Percentiles rank a stretch among this genome's conserved stretches.
Conservation (phyloP, 2,113 vertebrate species). For the Oophaga pumilio region DNA sequence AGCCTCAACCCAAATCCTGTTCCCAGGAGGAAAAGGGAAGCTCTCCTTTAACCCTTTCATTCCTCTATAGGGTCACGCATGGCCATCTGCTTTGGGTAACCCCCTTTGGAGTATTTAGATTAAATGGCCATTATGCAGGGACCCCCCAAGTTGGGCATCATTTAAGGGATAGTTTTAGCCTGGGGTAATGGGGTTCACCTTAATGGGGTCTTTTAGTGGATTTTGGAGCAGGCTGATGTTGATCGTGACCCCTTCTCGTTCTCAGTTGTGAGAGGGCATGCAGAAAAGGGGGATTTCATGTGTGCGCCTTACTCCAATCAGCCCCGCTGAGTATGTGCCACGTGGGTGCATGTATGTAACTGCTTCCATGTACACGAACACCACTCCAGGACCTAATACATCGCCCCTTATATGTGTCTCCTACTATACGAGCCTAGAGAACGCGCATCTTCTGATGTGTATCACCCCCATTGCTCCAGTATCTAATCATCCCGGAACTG, state of each 20-base stretch:
- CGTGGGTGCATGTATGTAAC: background rate
- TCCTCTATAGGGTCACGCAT: background rate
- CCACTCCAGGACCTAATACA: background rate
- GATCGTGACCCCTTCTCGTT: too few species aligned
- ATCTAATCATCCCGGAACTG: background rate
- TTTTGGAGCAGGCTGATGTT: too few species aligned
- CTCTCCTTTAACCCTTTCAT: conserved; percentile 8
- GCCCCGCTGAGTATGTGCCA: background rate
- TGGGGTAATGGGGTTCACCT: too few species aligned
- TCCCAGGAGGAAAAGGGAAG: conserved; percentile 21
- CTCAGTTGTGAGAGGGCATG: too few species aligned
- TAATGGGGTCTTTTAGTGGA: too few species aligned
- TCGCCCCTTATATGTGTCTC: background rate
- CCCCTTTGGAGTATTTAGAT: too few species aligned
- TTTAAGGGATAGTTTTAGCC: too few species aligned
- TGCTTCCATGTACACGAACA: background rate
- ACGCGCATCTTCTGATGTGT: background rate
- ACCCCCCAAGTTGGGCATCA: too few species aligned
- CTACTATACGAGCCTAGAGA: background rate
- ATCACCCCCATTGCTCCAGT: background rate
- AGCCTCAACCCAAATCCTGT: conserved; percentile 44
- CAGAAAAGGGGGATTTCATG: too few species aligned
- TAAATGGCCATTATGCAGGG: too few species aligned
- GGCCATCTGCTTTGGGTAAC: too few species aligned
- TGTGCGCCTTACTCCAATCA: too few species aligned